Percentiles rank a stretch among this genome's conserved stretches.
Evolutionary conservation across 2,888 invertebrate genomes (phyloP).

Genomic region (Lycia hirtaria): DNA sequence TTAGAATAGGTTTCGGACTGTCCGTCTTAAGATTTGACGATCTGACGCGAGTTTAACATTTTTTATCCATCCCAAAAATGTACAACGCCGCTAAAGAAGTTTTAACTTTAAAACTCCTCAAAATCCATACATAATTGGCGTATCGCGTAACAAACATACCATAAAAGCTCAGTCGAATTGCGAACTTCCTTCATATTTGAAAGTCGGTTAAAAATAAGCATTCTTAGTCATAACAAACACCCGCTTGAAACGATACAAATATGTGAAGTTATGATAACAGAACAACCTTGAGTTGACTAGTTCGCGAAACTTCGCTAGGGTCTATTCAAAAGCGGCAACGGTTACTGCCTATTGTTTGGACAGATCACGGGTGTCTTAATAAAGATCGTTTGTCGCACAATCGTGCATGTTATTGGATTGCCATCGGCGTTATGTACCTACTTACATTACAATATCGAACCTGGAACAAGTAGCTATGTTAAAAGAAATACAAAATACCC

Average conservation of each 20-base stretch:
- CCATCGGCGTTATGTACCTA: constrained; percentile 26
- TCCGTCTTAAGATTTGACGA: too few relatives aligned
- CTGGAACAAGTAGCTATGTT: too few relatives aligned
- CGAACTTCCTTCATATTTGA: too few relatives aligned
- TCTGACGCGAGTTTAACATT: too few relatives aligned
- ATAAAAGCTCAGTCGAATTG: too few relatives aligned
- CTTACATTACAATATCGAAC: constrained; percentile 9
- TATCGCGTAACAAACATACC: too few relatives aligned
- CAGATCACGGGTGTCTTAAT: constrained; percentile 52
- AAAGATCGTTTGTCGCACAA: constrained; percentile 48
- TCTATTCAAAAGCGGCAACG: constrained; percentile 47
- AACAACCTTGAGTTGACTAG: constrained; percentile 26
- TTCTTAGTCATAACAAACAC: not conserved
- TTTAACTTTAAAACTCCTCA: too few relatives aligned
- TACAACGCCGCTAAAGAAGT: too few relatives aligned
- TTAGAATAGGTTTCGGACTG: too few relatives aligned
- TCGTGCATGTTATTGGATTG: constrained; percentile 23
- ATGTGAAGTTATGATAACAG: constrained; percentile 16
- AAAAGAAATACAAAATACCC: too few relatives aligned
- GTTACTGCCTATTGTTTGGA: constrained; percentile 60
- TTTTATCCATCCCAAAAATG: too few relatives aligned
- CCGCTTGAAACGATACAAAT: constrained; percentile 2
- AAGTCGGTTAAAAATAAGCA: not conserved
- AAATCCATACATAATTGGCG: too few relatives aligned
- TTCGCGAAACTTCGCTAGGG: constrained; percentile 46